phyloP scores from a whole-genome alignment of 2,113 vertebrate genomes.

The Plecturocebus donacophilus region DNA sequence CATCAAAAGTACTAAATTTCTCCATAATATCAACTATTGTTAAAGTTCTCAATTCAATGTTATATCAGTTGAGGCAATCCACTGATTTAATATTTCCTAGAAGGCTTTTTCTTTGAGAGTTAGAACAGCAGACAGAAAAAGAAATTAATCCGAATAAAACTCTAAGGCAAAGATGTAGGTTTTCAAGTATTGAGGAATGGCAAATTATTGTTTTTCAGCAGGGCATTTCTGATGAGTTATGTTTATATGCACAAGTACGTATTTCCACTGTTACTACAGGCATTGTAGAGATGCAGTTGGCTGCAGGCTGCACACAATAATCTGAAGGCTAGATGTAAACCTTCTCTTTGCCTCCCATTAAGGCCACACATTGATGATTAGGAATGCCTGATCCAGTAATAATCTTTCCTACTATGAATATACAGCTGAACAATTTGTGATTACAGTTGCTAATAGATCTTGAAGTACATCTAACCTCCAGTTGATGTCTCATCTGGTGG shows the following conservation, averaged over 20 bases:
- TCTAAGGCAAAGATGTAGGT: neutral
- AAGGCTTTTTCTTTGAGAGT: constrained; percentile 27
- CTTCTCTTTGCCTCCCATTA: neutral
- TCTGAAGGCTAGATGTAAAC: neutral
- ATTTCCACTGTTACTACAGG: neutral
- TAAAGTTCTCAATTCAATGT: constrained; percentile 2
- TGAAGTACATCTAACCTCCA: neutral
- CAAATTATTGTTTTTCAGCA: neutral
- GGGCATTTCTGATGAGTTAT: neutral
- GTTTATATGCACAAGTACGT: neutral
- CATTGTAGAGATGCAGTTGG: neutral
- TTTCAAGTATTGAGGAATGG: neutral
- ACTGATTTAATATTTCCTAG: neutral
- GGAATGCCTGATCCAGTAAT: neutral
- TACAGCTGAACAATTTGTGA: neutral
- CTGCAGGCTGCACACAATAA: neutral
- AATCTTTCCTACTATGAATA: neutral
- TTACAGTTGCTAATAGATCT: neutral
- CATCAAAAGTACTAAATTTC: neutral
- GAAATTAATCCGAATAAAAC: constrained; percentile 22
- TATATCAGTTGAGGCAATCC: neutral
- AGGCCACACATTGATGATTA: neutral
- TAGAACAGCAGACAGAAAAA: neutral
- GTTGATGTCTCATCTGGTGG: neutral
- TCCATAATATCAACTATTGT: neutral